Evolutionary conservation across 2,888 invertebrate species (phyloP).

Genomic region (Agonopterix arenella): DNA sequence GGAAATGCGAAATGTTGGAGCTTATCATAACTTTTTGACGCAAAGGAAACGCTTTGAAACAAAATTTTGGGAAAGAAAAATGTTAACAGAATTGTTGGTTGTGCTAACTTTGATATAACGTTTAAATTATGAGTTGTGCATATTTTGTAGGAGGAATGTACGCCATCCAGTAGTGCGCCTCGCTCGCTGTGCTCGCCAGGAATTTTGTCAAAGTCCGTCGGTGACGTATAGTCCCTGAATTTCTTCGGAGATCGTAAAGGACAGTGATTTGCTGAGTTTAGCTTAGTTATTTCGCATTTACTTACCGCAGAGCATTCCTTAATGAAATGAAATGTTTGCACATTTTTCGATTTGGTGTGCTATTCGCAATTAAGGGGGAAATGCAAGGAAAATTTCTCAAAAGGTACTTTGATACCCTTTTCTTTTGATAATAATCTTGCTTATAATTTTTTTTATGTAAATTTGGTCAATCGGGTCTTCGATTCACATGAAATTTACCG

Average conservation of each 20-base stretch:
- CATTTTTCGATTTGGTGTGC: too few species aligned
- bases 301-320: too few species aligned
- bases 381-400: too few species aligned
- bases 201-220: slow-evolving; percentile 52
- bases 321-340: too few species aligned
- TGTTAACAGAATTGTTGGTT: neutral
- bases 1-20: slow-evolving; percentile 31
- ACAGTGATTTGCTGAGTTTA: slow-evolving; percentile 21
- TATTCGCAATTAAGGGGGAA: too few species aligned
- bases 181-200: slow-evolving; percentile 24
- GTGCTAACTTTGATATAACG: slow-evolving; percentile 5
- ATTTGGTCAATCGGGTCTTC: too few species aligned
- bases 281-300: slow-evolving; percentile 9
- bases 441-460: too few species aligned
- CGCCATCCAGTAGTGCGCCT: slow-evolving; percentile 34
- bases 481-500: too few species aligned
- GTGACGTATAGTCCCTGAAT: slow-evolving; percentile 26
- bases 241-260: slow-evolving; percentile 21
- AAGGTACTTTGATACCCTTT: too few species aligned
- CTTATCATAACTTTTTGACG: slow-evolving; percentile 21
- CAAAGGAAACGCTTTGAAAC: slow-evolving; percentile 11
- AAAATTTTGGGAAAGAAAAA: slow-evolving; percentile 2
- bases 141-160: slow-evolving; percentile 44
- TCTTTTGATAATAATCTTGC: too few species aligned
- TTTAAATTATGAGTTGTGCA: slow-evolving; percentile 47